phyloP scores from a whole-genome alignment of 2,113 vertebrate species.

The Colius striatus region DNA sequence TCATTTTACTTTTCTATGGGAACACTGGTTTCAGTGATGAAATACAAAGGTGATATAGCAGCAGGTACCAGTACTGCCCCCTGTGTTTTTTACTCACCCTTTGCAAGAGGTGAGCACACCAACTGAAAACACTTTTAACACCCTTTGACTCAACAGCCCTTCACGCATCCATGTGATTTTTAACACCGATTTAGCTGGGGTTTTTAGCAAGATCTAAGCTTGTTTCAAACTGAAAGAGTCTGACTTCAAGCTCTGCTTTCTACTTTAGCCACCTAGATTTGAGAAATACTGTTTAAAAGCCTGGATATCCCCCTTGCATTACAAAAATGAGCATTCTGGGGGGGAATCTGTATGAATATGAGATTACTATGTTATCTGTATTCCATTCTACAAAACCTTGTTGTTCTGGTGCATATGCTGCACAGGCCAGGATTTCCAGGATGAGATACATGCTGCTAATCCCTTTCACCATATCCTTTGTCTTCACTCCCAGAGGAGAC shows the following conservation, averaged over 20 bases:
- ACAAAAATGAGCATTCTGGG: background rate
- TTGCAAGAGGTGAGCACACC: background rate
- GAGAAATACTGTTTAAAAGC: background rate
- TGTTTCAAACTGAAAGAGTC: background rate
- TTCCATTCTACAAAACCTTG: background rate
- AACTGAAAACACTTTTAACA: background rate
- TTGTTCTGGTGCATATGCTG: background rate
- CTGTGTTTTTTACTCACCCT: background rate
- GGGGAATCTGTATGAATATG: background rate
- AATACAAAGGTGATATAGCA: background rate
- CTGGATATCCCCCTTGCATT: background rate
- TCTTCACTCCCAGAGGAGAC: slow-evolving; percentile 84
- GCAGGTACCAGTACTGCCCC: background rate
- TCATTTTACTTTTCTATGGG: background rate
- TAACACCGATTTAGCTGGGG: too few species aligned
- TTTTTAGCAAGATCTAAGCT: background rate
- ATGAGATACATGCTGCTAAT: background rate
- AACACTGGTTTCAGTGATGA: background rate
- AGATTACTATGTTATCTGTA: background rate
- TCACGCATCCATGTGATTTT: background rate
- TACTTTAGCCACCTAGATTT: background rate
- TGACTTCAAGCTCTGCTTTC: background rate
- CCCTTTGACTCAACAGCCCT: too few species aligned
- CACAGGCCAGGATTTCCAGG: background rate
- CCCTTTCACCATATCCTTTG: background rate